A percentile compares a stretch with the other conserved stretches of the same genome.
phyloP scores from a whole-genome alignment of 2,888 invertebrate species.

The Lepas anatifera region DNA sequence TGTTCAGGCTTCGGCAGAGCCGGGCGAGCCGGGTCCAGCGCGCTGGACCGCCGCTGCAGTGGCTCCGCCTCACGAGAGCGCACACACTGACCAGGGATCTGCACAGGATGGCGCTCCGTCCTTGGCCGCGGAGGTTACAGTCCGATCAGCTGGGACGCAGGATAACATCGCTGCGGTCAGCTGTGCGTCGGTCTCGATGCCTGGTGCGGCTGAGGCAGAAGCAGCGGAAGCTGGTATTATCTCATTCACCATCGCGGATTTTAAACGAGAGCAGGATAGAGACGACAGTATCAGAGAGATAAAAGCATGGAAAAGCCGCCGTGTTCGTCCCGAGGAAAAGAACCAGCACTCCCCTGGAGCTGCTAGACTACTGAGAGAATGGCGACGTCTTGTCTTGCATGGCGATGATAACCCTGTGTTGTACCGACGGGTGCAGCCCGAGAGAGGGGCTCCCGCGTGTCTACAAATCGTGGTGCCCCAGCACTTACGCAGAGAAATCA shows the following conservation, averaged over 20 bases:
- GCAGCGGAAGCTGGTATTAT: too few relatives aligned
- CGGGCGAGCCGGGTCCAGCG: too few relatives aligned
- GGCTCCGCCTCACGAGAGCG: too few relatives aligned
- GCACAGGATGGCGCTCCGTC: too few relatives aligned
- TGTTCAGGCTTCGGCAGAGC: too few relatives aligned
- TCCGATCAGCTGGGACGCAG: too few relatives aligned
- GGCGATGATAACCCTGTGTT: background rate
- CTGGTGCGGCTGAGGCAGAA: too few relatives aligned
- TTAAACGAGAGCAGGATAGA: background rate
- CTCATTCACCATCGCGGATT: background rate
- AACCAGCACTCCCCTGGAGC: background rate
- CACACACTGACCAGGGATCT: too few relatives aligned
- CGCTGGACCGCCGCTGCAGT: too few relatives aligned
- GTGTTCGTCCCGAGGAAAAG: background rate
- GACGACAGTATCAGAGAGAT: background rate
- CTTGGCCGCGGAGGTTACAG: too few relatives aligned
- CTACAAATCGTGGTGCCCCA: background rate
- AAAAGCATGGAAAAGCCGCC: background rate
- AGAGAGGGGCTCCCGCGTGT: background rate
- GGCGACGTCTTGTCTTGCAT: background rate
- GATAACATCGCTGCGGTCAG: too few relatives aligned
- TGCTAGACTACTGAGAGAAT: background rate
- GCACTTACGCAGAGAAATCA: background rate
- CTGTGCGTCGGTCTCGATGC: too few relatives aligned
- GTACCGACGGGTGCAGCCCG: background rate